A percentile compares a stretch with the other conserved stretches of the same genome.
Evolutionary conservation across 2,113 vertebrate species (phyloP).

Genomic region (Bubo scandiacus): DNA sequence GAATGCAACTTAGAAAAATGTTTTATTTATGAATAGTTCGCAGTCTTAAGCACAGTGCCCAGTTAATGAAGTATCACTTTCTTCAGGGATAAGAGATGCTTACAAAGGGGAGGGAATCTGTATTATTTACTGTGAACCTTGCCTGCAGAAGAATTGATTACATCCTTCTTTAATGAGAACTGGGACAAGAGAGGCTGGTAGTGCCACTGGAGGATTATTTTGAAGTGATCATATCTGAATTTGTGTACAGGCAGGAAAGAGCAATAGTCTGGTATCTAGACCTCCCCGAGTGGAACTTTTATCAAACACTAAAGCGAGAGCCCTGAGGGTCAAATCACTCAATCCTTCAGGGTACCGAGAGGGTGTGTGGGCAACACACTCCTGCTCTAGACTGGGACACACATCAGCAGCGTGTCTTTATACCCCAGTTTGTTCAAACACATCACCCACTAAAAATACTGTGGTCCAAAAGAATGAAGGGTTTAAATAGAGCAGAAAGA

Average conservation of each 20-base stretch:
- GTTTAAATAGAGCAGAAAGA: not conserved
- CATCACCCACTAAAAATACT: not conserved
- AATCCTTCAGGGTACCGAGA: not conserved
- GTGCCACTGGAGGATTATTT: not conserved
- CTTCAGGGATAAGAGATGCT: constrained; percentile 24
- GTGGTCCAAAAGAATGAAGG: not conserved
- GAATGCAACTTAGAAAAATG: constrained; percentile 15
- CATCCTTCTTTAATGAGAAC: constrained; percentile 29
- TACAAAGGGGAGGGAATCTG: not conserved
- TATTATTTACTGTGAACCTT: not conserved
- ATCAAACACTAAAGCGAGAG: not conserved
- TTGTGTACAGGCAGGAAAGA: not conserved
- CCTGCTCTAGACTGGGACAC: not conserved
- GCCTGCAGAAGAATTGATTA: constrained; percentile 25
- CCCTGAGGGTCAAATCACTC: not conserved
- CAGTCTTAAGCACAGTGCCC: constrained; percentile 20
- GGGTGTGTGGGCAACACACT: not conserved
- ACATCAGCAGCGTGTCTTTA: not conserved
- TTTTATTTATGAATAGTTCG: constrained; percentile 54
- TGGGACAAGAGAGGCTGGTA: constrained; percentile 1
- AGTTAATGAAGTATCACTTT: constrained; percentile 38
- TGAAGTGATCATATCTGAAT: constrained; percentile 8
- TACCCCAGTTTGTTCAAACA: not conserved
- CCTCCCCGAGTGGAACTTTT: not conserved
- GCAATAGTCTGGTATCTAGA: not conserved